Conservation (phyloP, 2,888 invertebrate species). For the Hirtodrosophila histrioides region DNA sequence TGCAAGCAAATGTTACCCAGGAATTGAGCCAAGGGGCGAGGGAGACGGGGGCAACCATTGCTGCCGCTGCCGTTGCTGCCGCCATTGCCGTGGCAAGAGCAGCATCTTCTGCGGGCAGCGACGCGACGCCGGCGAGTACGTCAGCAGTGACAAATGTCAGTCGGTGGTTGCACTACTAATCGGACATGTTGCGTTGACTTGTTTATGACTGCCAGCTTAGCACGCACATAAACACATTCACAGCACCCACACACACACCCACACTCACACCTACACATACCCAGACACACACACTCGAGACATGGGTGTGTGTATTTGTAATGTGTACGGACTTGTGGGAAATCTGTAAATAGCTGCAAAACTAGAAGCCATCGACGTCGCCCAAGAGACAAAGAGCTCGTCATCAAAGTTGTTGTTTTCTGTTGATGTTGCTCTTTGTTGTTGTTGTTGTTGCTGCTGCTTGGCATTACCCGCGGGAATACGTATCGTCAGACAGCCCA, state of each 20-base stretch:
- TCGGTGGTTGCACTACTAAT: constrained; percentile 78
- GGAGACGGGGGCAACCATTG: background rate
- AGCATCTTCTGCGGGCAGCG: constrained; percentile 36
- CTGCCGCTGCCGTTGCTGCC: constrained; percentile 3
- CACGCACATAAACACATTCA: constrained; percentile 45
- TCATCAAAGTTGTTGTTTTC: constrained; percentile 46
- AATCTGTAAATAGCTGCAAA: constrained; percentile 79
- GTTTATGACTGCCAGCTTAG: constrained; percentile 76
- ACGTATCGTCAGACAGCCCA: constrained; percentile 28
- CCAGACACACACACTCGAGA: constrained; percentile 23
- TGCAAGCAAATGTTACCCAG: constrained; percentile 75
- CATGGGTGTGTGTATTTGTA: constrained; percentile 30
- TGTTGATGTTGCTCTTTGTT: constrained; percentile 23
- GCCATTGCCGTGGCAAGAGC: constrained; percentile 3
- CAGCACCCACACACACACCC: constrained; percentile 9
- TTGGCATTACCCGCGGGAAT: constrained; percentile 38
- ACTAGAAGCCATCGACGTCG: constrained; percentile 64
- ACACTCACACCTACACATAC: constrained; percentile 1
- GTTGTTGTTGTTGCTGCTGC: constrained; percentile 17
- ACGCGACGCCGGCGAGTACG: constrained; percentile 29
- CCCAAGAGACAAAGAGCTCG: constrained; percentile 62
- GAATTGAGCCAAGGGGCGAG: constrained; percentile 37
- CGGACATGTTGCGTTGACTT: constrained; percentile 77
- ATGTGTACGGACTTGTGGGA: constrained; percentile 73
- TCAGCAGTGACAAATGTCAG: constrained; percentile 74